These are phyloP conservation scores for Spondyliosoma cantharus DNA, from an alignment of 2,797 vertebrate genomes.

Conservation along the genomic window DNA sequence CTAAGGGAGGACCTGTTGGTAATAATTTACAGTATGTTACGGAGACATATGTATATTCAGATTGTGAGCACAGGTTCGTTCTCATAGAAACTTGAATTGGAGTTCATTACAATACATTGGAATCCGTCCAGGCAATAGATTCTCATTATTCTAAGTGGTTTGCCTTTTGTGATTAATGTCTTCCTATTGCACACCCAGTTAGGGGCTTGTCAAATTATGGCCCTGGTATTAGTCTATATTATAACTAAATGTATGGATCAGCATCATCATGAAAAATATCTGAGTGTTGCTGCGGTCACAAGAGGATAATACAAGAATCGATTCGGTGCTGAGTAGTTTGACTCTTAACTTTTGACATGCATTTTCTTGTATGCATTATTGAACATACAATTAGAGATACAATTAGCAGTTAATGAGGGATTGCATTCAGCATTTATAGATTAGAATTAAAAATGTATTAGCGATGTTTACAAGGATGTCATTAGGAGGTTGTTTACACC, in stretches of 20 bases:
- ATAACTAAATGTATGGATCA: not conserved
- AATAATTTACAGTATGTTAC: not conserved
- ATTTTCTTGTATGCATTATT: not conserved
- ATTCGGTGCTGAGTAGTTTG: not conserved
- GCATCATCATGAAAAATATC: not conserved
- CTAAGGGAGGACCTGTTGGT: not conserved
- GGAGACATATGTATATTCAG: not conserved
- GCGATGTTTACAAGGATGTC: not conserved
- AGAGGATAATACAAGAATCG: not conserved
- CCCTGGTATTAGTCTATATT: not conserved
- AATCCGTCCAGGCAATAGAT: constrained; percentile 10
- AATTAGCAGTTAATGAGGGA: not conserved
- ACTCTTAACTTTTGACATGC: not conserved
- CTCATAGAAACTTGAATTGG: constrained; percentile 23
- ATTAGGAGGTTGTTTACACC: no score
- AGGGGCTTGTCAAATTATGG: not conserved
- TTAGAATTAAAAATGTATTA: not conserved
- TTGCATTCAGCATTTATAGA: not conserved
- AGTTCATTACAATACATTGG: not conserved
- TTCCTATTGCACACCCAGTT: not conserved
- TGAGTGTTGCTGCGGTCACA: not conserved
- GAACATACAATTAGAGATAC: not conserved
- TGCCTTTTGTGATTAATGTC: constrained; percentile 16
- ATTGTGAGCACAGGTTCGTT: constrained; percentile 1
- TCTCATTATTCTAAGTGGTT: not conserved